A percentile compares a stretch with the other conserved stretches of the same genome.
These are phyloP conservation scores for Scomber scombrus DNA, from an alignment of 2,113 vertebrate species.

Conservation along the genomic window DNA sequence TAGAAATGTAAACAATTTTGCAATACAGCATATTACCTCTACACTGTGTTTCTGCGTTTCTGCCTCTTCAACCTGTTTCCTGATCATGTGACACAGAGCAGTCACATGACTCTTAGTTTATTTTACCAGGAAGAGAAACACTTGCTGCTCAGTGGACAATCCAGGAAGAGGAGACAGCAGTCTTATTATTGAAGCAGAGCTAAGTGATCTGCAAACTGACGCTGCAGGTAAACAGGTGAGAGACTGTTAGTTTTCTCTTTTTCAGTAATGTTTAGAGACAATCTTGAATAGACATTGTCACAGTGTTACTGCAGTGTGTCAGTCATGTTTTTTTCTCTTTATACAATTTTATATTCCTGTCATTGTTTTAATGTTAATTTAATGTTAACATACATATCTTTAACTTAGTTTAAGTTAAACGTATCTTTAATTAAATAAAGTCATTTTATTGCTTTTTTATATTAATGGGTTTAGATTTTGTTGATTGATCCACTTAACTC, in stretches of 20 bases:
- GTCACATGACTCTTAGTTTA: constrained; percentile 32
- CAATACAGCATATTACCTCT: neutral
- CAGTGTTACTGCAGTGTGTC: neutral
- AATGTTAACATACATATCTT: too few relatives aligned
- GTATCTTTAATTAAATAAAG: too few relatives aligned
- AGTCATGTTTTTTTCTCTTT: too few relatives aligned
- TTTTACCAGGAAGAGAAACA: constrained; percentile 27
- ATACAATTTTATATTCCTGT: too few relatives aligned
- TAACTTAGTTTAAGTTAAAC: too few relatives aligned
- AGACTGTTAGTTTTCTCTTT: neutral
- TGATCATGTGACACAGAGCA: constrained; percentile 33
- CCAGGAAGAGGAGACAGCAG: constrained; percentile 3
- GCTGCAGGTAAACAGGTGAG: constrained; percentile 8
- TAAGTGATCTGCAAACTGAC: neutral
- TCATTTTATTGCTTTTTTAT: too few relatives aligned
- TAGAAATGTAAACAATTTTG: too few relatives aligned
- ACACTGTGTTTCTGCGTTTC: too few relatives aligned
- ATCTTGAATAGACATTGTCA: too few relatives aligned
- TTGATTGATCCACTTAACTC: too few relatives aligned
- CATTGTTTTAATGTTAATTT: too few relatives aligned
- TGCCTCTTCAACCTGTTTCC: constrained; percentile 8
- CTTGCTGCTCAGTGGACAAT: neutral
- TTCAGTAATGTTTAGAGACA: neutral
- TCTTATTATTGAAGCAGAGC: neutral
- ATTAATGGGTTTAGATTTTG: too few relatives aligned